A percentile compares a stretch with the other conserved stretches of the same genome.
These are phyloP conservation scores for Sciurus niger DNA, from an alignment of 2,113 vertebrate genomes.

Conservation along the genomic window DNA sequence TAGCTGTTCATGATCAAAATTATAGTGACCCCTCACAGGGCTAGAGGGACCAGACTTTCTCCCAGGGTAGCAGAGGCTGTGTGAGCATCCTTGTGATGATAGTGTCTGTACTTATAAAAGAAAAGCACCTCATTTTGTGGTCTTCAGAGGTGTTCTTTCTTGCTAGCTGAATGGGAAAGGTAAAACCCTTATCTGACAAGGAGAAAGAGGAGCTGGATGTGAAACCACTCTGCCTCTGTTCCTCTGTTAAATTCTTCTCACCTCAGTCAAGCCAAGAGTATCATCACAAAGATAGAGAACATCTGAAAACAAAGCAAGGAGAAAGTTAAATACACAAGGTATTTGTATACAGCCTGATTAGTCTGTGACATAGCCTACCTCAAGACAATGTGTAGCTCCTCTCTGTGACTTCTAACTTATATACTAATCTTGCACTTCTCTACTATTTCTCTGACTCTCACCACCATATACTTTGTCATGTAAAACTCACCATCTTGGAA, in stretches of 20 bases:
- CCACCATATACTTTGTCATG: background rate
- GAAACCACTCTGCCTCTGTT: background rate
- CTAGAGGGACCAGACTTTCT: background rate
- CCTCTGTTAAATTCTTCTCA: background rate
- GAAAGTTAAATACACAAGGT: background rate
- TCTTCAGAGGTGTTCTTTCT: slow-evolving; percentile 47
- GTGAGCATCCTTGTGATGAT: background rate
- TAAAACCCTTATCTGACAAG: slow-evolving; percentile 34
- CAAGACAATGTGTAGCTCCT: background rate
- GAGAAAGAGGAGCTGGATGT: slow-evolving; percentile 17
- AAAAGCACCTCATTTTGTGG: slow-evolving; percentile 43
- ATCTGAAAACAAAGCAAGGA: background rate
- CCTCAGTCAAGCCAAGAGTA: background rate
- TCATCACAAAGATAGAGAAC: background rate
- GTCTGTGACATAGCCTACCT: background rate
- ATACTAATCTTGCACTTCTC: background rate
- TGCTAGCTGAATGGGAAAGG: slow-evolving; percentile 50
- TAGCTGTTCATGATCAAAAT: background rate
- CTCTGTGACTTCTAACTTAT: background rate
- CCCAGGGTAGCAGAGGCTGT: background rate
- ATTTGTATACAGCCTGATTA: background rate
- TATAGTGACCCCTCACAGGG: background rate
- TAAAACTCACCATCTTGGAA: background rate
- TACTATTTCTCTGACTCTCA: background rate
- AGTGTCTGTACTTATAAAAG: background rate